Evolutionary conservation across 1,140 invertebrate species (phyloP), one percentile per base, ranked within the genome.

Genomic region (Drosophila punjabiensis): DNA sequence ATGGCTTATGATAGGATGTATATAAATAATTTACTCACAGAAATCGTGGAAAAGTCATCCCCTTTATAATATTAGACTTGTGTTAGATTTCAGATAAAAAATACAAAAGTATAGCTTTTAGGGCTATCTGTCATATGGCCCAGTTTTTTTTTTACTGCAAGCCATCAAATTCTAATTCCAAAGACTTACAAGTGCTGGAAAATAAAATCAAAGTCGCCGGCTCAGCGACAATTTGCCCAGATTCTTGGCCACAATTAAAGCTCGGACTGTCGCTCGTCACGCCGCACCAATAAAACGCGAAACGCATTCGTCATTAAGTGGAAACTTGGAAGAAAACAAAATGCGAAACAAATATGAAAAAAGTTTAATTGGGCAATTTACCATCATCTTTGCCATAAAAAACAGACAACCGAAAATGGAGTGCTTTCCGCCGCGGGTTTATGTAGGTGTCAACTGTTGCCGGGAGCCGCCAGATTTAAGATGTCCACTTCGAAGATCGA

Each of bases 281-380:
- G 65, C 18, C 32, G 11, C 9, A 16, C 55, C 52, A 62, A 82
- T 90, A 85, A 88, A 88, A 89, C 39, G 39, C 11, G 11, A 43
- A 55, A 76, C 48, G 67, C 47, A 82, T 76, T 73, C 28, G 67
- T 80, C 79, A 86, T 90, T 77, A 71, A 58, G 13, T 65, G 61
- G 37, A 65, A 80, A 82, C 43, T 78, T 73, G 60, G 58, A 89
- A 88, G 84, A 85, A 82, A 90, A 71, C 74, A 70, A 69, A 60
- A 63, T 62, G 58, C 32, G 68, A 74, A 82, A 85, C 79, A 85
- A 70, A 81, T 66, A 89, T 79, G 75, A 82, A 81, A 76, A 85
- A 90, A 90, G 87, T 90, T 90, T 71, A 90, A 90, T 90, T 90
- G 87, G 71, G 59, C 76, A 75, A 78, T 90, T 86, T 55, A 52